Evolutionary conservation across 2,113 vertebrate species (phyloP).

Genomic region (Platycercus adscitus): DNA sequence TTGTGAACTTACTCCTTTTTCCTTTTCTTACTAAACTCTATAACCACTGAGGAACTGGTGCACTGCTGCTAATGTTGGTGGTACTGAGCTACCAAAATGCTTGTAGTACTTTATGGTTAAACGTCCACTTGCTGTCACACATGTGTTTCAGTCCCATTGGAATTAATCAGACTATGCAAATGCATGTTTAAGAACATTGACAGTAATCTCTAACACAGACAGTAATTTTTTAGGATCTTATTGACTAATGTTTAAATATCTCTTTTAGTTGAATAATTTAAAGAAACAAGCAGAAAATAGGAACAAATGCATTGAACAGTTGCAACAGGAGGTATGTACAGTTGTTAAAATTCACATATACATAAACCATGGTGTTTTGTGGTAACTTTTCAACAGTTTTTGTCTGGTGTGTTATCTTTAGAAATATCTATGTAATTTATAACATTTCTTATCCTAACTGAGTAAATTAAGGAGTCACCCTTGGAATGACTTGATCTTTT

Average conservation of each 20-base stretch:
- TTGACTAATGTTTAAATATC: not conserved
- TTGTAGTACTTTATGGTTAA: not conserved
- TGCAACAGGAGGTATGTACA: conserved; percentile 84
- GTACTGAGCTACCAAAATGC: not conserved
- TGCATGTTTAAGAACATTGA: not conserved
- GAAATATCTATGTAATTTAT: not conserved
- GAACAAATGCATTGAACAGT: conserved; percentile 79
- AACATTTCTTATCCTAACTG: not conserved
- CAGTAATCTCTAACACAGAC: not conserved
- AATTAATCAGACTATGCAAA: not conserved
- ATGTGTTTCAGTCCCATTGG: not conserved
- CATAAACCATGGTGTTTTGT: not conserved
- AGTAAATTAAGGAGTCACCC: not conserved
- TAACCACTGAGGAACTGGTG: not conserved
- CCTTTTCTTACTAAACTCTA: not conserved
- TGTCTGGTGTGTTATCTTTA: not conserved
- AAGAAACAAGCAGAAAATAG: conserved; percentile 85
- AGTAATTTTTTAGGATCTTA: not conserved
- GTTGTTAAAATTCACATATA: not conserved
- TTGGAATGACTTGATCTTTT: not conserved
- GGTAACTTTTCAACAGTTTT: not conserved
- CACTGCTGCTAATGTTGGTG: not conserved
- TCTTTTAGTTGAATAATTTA: conserved; percentile 80
- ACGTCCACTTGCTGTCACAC: rapidly evolving
- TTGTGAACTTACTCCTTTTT: not conserved